phyloP scores from a whole-genome alignment of 2,797 vertebrate genomes.

The Neoniphon sammara region DNA sequence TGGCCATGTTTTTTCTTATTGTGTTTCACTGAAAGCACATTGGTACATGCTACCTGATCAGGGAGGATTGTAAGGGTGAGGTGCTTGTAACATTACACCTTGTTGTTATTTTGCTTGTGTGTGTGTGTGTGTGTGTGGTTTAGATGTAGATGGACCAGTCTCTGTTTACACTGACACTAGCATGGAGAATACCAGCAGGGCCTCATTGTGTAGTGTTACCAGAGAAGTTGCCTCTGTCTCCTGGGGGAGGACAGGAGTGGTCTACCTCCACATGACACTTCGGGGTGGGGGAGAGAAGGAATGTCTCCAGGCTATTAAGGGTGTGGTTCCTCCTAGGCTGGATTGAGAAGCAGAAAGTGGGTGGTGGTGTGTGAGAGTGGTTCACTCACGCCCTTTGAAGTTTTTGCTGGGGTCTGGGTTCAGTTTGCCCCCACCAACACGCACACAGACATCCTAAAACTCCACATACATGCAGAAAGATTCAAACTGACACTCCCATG shows the following conservation, averaged over 20 bases:
- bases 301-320: slow-evolving; percentile 64
- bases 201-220: slow-evolving; percentile 42
- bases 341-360: slow-evolving; percentile 21
- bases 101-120: slow-evolving; percentile 46
- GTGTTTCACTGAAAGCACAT: background rate
- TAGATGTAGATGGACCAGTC: slow-evolving; percentile 49
- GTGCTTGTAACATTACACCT: slow-evolving; percentile 71
- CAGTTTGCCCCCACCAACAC: background rate
- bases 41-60: slow-evolving; percentile 46
- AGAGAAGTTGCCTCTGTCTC: slow-evolving; percentile 44
- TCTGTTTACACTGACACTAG: slow-evolving; percentile 70
- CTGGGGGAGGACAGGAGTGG: slow-evolving; percentile 13
- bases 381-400: background rate
- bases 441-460: background rate
- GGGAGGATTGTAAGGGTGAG: slow-evolving; percentile 46
- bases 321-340: slow-evolving; percentile 61
- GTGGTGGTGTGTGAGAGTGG: background rate
- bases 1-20: background rate
- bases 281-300: slow-evolving; percentile 47
- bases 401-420: background rate
- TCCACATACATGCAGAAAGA: background rate
- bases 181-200: slow-evolving; percentile 47
- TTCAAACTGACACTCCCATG: background rate
- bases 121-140: slow-evolving; percentile 30
- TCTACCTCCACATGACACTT: slow-evolving; percentile 58